A percentile compares a stretch with the other conserved stretches of the same genome.
These are phyloP conservation scores for Platygyra sinensis DNA, from an alignment of 64 coral and sea anemone species.

Conservation along the genomic window DNA sequence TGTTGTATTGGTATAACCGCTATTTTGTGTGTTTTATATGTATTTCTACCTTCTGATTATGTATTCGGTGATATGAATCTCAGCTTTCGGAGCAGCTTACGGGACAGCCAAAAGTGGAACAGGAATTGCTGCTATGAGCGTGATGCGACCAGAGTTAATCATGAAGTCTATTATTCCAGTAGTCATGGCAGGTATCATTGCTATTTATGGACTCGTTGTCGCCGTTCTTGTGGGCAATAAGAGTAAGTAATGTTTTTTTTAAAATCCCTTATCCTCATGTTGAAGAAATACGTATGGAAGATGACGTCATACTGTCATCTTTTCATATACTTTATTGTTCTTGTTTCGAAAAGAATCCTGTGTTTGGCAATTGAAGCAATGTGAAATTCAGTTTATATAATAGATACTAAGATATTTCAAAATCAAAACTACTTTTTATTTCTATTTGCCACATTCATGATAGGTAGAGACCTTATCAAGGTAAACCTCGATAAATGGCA, in stretches of 20 bases:
- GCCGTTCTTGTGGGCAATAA: slow-evolving; percentile 88
- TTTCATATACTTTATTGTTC: not conserved
- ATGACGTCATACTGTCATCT: not conserved
- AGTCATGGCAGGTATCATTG: slow-evolving; percentile 99
- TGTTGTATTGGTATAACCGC: not conserved
- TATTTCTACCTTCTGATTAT: not conserved
- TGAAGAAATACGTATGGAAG: not conserved
- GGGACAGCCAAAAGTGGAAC: slow-evolving; percentile 99
- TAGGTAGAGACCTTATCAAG: too few species aligned
- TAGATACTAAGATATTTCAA: too few species aligned
- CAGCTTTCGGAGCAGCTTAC: slow-evolving; percentile 98
- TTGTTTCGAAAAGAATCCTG: too few species aligned
- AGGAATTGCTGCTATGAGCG: slow-evolving; percentile 99
- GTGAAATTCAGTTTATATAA: too few species aligned
- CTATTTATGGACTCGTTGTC: slow-evolving; percentile 97
- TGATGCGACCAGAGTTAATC: slow-evolving; percentile 99
- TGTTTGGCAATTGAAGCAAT: too few species aligned
- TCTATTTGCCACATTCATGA: too few species aligned
- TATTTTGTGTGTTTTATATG: not conserved
- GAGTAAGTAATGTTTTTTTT: slow-evolving; percentile 58
- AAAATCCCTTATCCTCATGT: too few species aligned
- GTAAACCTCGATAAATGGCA: too few species aligned
- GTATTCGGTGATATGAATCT: not conserved
- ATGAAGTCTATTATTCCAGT: slow-evolving; percentile 99
- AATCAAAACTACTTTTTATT: too few species aligned